phyloP scores from a whole-genome alignment of 2,113 vertebrate species.

The Dissostichus mawsoni region DNA sequence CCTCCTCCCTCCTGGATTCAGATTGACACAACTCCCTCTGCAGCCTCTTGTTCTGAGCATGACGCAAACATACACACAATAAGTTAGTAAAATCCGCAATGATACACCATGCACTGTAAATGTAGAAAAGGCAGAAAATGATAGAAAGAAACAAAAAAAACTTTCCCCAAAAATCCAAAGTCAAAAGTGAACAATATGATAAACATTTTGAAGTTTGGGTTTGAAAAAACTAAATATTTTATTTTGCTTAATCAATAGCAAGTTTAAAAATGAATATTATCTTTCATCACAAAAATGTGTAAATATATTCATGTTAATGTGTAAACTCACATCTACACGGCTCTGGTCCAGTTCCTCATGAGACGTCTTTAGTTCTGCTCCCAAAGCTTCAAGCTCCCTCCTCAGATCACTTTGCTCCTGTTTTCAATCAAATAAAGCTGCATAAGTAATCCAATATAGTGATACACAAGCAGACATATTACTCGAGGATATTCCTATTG shows the following conservation, averaged over 20 bases:
- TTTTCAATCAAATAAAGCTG: not conserved
- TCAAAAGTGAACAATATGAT: no score
- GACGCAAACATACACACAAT: not conserved
- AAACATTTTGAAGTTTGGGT: no score
- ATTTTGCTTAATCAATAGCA: not conserved
- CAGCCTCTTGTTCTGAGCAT: constrained; percentile 76
- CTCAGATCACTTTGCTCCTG: constrained; percentile 52
- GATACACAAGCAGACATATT: not conserved
- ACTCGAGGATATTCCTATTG: not conserved
- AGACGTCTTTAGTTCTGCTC: constrained; percentile 62
- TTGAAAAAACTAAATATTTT: no score
- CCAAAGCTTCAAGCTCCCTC: constrained; percentile 57
- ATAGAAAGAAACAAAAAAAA: not conserved
- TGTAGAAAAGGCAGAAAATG: not conserved
- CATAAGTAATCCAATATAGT: not conserved
- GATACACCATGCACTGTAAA: not conserved
- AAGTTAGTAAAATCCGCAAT: not conserved
- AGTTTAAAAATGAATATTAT: not conserved
- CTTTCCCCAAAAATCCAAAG: not conserved
- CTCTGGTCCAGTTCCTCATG: constrained; percentile 74
- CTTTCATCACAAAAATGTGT: not conserved
- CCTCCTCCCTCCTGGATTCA: constrained; percentile 73
- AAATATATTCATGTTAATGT: not conserved
- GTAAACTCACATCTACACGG: constrained; percentile 75
- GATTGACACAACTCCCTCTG: constrained; percentile 77